phyloP scores from a whole-genome alignment of 2,888 invertebrate species.

The Drosophila atripex region DNA sequence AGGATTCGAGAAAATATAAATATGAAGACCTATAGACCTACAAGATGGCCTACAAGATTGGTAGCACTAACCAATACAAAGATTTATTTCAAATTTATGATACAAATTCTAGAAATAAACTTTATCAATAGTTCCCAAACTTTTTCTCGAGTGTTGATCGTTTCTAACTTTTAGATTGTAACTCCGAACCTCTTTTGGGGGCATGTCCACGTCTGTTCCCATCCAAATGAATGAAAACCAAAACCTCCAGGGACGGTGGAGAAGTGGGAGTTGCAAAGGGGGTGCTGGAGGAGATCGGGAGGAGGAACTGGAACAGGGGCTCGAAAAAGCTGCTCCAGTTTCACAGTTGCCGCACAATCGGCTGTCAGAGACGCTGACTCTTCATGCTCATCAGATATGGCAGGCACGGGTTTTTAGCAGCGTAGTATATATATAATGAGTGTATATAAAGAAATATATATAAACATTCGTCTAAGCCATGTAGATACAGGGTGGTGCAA shows the following conservation, averaged over 20 bases:
- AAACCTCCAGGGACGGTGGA: constrained; percentile 23
- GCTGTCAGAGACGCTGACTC: constrained; percentile 51
- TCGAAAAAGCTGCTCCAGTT: constrained; percentile 67
- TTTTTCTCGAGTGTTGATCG: constrained; percentile 33
- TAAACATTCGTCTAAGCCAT: constrained; percentile 14
- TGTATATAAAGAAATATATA: constrained; percentile 7
- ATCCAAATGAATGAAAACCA: constrained; percentile 67
- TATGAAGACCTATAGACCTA: too few species aligned
- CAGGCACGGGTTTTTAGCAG: constrained; percentile 48
- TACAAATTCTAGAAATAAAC: too few species aligned
- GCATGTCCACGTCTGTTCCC: constrained; percentile 56
- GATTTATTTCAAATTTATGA: too few species aligned
- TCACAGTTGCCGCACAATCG: constrained; percentile 66
- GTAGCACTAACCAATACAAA: too few species aligned
- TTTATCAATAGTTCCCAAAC: background rate
- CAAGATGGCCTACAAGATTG: too few species aligned
- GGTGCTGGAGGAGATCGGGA: constrained; percentile 10
- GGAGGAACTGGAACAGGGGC: constrained; percentile 29
- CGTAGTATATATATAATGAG: constrained; percentile 7
- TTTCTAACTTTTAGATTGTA: constrained; percentile 61
- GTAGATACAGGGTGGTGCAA: constrained; percentile 59
- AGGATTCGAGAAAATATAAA: too few species aligned
- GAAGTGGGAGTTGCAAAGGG: constrained; percentile 19
- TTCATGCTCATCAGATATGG: constrained; percentile 78
- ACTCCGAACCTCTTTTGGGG: constrained; percentile 59